A percentile compares a stretch with the other conserved stretches of the same genome.
These are phyloP conservation scores for Spea hammondii DNA, from an alignment of 2,797 vertebrate genomes.

Conservation along the genomic window DNA sequence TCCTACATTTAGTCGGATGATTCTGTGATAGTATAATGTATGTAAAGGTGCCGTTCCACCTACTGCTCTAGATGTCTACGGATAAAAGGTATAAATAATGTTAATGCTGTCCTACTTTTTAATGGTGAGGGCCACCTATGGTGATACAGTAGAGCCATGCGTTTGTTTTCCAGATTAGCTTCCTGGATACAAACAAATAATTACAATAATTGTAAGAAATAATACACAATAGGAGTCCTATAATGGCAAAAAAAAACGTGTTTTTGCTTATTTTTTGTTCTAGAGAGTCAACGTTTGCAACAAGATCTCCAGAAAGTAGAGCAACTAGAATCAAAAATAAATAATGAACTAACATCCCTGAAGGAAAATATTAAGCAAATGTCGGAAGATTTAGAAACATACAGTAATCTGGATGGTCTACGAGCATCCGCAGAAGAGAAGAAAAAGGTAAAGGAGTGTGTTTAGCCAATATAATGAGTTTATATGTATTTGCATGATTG, in stretches of 20 bases:
- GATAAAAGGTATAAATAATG: too few relatives aligned
- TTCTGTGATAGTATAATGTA: too few relatives aligned
- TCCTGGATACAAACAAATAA: too few relatives aligned
- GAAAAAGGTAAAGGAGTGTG: constrained; percentile 74
- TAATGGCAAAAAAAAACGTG: too few relatives aligned
- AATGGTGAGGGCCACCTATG: too few relatives aligned
- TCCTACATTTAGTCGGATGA: not conserved
- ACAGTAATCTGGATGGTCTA: constrained; percentile 81
- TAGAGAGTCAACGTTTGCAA: constrained; percentile 87
- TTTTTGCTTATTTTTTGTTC: not conserved
- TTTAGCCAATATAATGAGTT: too few relatives aligned
- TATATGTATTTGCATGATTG: not conserved
- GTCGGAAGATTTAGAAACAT: constrained; percentile 73
- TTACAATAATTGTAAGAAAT: not conserved
- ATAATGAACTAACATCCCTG: constrained; percentile 76
- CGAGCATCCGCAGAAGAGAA: constrained; percentile 81
- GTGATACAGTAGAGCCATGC: too few relatives aligned
- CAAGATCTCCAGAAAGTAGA: constrained; percentile 94
- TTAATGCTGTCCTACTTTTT: too few relatives aligned
- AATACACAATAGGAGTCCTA: not conserved
- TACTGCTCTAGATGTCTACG: too few relatives aligned
- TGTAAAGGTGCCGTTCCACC: too few relatives aligned
- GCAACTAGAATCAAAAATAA: constrained; percentile 88
- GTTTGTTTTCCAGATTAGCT: too few relatives aligned
- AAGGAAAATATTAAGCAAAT: constrained; percentile 81